Base-by-base conservation (phyloP, 2,113 vertebrate genomes). In the Leucopternis melanops region DNA sequence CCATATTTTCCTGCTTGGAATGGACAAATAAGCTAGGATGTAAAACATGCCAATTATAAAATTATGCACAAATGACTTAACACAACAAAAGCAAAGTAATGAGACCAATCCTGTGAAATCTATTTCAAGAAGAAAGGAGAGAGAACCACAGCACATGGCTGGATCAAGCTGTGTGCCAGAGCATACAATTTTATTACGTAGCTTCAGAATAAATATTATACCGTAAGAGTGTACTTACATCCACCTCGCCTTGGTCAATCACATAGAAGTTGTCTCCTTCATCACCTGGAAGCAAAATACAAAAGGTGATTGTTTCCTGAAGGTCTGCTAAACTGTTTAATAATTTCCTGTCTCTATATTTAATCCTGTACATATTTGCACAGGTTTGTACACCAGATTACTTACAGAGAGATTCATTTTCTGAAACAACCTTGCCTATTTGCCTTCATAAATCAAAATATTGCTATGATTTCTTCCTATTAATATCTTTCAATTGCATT, bases 261-360 rank as follows among this genome's bases (percentile, higher is more conserved):
- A 99, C 99, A 42, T 99, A 99, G 97, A 99, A 99, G 98, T 99
- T 99, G 96, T 99, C 99, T 49, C 99, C 99, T 98, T 99, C 99
- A 21, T 99, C 98, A 85, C 99, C 99, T 99, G 95, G 47, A 97
- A 93, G 52, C 57, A 90, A 95, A 94, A 86, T 3, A 95, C 83
- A 93, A 81, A 82, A 65, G 58, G 55, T 86, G 81, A 92, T 54
- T 88, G 84, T 79, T 94, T 92, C 81, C 95, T 91, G 81, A 83
- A 93, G 75, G 63, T 49, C 87, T 96, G 72, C 80, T 90, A 58
- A 79, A 65, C 29, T 69, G 44, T 16, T 77, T 69, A 84, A 61
- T 57, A 38, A 85, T 69, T 92, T 87, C 91, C 91, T 62, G 45
- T 38, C 58, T 81, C 81, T 27, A 11, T 21, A 66, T 77, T 96